Percentiles rank a stretch among this genome's conserved stretches.
These are phyloP conservation scores for Lampris megalopsis DNA, from an alignment of 2,113 vertebrate genomes.

Conservation along the genomic window DNA sequence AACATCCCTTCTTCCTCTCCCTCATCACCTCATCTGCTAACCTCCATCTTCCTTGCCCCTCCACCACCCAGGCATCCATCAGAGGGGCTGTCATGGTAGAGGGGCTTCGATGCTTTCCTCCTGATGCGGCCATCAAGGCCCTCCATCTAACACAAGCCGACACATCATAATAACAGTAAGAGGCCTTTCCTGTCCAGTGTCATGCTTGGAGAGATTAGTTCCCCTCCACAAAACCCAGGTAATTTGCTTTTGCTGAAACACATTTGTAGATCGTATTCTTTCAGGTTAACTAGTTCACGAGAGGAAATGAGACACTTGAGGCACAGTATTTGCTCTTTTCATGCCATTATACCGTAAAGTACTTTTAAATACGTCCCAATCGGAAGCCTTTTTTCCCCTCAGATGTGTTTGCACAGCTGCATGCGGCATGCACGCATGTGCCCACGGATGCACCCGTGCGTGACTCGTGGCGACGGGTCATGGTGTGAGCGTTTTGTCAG, in stretches of 20 bases:
- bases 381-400: slow-evolving; percentile 26
- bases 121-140: slow-evolving; percentile 82
- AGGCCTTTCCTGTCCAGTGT: slow-evolving; percentile 86
- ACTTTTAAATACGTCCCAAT: slow-evolving; percentile 39
- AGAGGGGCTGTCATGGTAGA: slow-evolving; percentile 78
- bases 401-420: not conserved
- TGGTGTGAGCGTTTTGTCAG: not conserved
- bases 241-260: slow-evolving; percentile 84
- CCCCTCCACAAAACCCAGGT: slow-evolving; percentile 85
- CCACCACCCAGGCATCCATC: slow-evolving; percentile 78
- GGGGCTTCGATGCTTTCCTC: slow-evolving; percentile 72
- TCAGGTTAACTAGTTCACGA: slow-evolving; percentile 81
- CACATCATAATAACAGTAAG: slow-evolving; percentile 89
- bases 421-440: not conserved
- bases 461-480: not conserved
- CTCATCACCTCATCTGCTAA: slow-evolving; percentile 70
- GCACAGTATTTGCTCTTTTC: slow-evolving; percentile 64
- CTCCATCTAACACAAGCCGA: slow-evolving; percentile 84
- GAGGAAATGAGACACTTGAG: slow-evolving; percentile 74
- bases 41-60: slow-evolving; percentile 73
- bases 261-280: slow-evolving; percentile 83
- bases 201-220: slow-evolving; percentile 88
- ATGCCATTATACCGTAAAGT: slow-evolving; percentile 57
- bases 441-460: not conserved
- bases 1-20: slow-evolving; percentile 55